A percentile compares a stretch with the other conserved stretches of the same genome.
Conservation (phyloP, 2,888 invertebrate species). For the Drosophila pegasa region DNA sequence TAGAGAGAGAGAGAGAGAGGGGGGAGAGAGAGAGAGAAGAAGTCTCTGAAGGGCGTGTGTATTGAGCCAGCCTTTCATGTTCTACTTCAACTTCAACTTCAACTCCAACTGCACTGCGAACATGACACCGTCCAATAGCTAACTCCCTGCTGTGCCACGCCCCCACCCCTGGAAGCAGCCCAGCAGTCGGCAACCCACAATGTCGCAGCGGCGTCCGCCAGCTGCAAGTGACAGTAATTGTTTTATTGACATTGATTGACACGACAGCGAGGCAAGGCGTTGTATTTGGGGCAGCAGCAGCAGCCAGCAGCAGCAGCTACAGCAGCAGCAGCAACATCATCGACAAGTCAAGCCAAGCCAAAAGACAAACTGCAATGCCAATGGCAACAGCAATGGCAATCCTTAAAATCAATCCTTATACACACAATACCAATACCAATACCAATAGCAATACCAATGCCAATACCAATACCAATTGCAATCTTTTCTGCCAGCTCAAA, state of each 20-base stretch:
- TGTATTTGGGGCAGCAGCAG: slow-evolving; percentile 15
- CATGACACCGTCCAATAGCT: slow-evolving; percentile 52
- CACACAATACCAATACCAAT: slow-evolving; percentile 6
- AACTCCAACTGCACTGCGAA: slow-evolving; percentile 32
- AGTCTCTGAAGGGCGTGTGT: too few relatives aligned
- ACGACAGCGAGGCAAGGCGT: slow-evolving; percentile 46
- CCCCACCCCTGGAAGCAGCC: too few relatives aligned
- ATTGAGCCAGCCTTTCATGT: slow-evolving; percentile 38
- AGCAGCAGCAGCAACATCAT: neutral
- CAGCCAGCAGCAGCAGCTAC: neutral
- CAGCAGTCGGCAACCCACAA: too few relatives aligned
- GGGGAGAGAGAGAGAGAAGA: too few relatives aligned
- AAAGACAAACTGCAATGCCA: slow-evolving; percentile 79
- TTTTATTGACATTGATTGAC: slow-evolving; percentile 83
- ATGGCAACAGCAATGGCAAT: slow-evolving; percentile 30
- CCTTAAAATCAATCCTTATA: slow-evolving; percentile 11
- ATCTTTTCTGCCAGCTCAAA: slow-evolving; percentile 61
- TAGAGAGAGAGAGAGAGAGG: too few relatives aligned
- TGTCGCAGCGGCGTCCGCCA: slow-evolving; percentile 37
- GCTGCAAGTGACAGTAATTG: slow-evolving; percentile 83
- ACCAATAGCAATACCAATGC: slow-evolving; percentile 39
- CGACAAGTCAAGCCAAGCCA: slow-evolving; percentile 66
- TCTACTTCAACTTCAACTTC: slow-evolving; percentile 11
- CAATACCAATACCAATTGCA: slow-evolving; percentile 43
- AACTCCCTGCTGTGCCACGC: neutral